Percentiles rank a stretch among this genome's conserved stretches.
Evolutionary conservation across 2,888 invertebrate species (phyloP).

Genomic region (Metellina segmentata): DNA sequence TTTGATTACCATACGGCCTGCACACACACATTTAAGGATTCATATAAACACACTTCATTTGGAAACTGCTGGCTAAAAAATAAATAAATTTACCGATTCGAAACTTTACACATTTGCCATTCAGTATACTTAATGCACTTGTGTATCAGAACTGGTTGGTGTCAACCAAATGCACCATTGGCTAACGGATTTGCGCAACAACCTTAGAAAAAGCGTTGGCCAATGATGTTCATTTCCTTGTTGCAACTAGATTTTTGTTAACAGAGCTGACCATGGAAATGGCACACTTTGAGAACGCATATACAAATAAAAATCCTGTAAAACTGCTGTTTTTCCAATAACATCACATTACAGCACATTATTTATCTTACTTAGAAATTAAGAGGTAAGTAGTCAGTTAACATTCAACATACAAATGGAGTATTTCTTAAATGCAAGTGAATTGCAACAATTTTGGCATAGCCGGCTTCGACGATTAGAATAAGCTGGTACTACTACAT

Average conservation of each 20-base stretch:
- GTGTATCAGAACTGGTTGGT: too few species aligned
- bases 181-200: not conserved
- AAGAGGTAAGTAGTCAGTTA: constrained; percentile 26
- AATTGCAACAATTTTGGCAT: constrained; percentile 25
- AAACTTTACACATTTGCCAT: too few species aligned
- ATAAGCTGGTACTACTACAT: constrained; percentile 11
- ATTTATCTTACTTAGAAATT: constrained; percentile 12
- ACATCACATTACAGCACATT: not conserved
- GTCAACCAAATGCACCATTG: not conserved
- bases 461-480: not conserved
- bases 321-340: not conserved
- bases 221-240: not conserved
- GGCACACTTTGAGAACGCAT: not conserved
- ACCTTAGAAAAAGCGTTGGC: not conserved
- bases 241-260: not conserved
- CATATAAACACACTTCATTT: not conserved
- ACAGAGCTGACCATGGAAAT: not conserved
- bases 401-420: not conserved
- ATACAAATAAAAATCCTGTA: not conserved
- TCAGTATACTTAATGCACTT: too few species aligned
- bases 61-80: not conserved
- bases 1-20: constrained; percentile 54
- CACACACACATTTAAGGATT: not conserved
- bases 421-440: not conserved
- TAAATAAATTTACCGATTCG: not conserved